phyloP scores from a whole-genome alignment of 1,140 invertebrate species.

The Oreohelix idahoensis region DNA sequence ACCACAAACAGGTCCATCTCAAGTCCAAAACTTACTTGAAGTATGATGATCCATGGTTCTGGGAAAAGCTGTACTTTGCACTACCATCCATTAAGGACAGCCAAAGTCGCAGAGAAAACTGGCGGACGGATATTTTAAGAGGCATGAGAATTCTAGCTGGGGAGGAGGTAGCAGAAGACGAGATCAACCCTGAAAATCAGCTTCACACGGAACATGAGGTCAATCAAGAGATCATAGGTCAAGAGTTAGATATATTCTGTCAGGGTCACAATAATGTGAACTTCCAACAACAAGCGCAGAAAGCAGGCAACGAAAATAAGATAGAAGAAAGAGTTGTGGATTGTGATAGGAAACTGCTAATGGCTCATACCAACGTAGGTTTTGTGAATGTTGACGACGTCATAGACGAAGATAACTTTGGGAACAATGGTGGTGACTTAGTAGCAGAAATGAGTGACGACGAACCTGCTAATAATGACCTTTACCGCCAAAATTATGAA shows the following conservation, averaged over 20 bases:
- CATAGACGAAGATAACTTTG: not conserved
- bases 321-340: not conserved
- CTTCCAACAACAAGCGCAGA: not conserved
- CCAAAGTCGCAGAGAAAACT: not conserved
- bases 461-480: not conserved
- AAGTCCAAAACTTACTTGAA: slow-evolving; percentile 79
- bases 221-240: not conserved
- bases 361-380: not conserved
- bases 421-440: not conserved
- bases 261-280: not conserved
- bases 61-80: slow-evolving; percentile 93
- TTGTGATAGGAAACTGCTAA: not conserved
- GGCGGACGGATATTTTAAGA: not conserved
- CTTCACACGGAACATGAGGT: not conserved
- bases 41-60: slow-evolving; percentile 84
- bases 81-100: slow-evolving; percentile 76
- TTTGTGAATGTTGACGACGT: not conserved
- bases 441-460: not conserved
- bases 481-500: no score
- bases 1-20: slow-evolving; percentile 43
- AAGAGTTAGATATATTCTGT: not conserved
- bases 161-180: not conserved
- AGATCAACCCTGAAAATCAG: not conserved
- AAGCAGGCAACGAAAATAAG: not conserved
- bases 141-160: slow-evolving; percentile 27